Evolutionary conservation across 2,797 vertebrate genomes (phyloP), one percentile per base, ranked within the genome.

Genomic region (Myoxocephalus aenaeus): DNA sequence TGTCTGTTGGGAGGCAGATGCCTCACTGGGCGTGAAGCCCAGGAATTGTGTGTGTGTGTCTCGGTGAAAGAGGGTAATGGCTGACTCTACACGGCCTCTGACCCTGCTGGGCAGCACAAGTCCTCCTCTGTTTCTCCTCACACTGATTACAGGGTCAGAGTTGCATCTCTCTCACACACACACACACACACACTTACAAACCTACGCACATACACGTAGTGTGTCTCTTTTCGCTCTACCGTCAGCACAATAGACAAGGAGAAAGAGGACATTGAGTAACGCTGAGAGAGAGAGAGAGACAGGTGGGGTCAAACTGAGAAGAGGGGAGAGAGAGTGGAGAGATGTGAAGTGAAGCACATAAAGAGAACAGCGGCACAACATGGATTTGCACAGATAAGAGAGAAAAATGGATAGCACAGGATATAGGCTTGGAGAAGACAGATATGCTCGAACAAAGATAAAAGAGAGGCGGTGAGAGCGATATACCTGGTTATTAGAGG

Each of bases 81-180:
- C 95, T 94, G 92, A 90, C 95, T 94, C 95, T 86, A 87, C 89
- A 74, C 73, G 92, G 92, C 96, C 96, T 95, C 89, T 95, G 95
- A 95, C 95, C 94, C 82, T 29, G 75, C 70, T 38, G 91, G 91
- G 94, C 94, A 92, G 91, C 93, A 95, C 93, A 93, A 96, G 90
- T 92, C 90, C 83, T 95, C 94, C 93, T 95, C 93, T 96, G 95
- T 96, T 96, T 95, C 96, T 96, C 89, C 92, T 95, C 94, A 94
- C 87, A 87, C 94, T 92, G 93, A 95, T 92, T 88, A 92, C 82
- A 88, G 94, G 95, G 94, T 96, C 94, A 95, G 92, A 85, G 65
- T 91, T 93, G 75, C 86, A 91, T 87, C 69, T 53, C 72, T 86
- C 76, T 78, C 71, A 80, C 58, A 79, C 72, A 72, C 69, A 66